Evolutionary conservation across 2,797 vertebrate genomes (phyloP).

Genomic region (Myiotriccus ornatus): DNA sequence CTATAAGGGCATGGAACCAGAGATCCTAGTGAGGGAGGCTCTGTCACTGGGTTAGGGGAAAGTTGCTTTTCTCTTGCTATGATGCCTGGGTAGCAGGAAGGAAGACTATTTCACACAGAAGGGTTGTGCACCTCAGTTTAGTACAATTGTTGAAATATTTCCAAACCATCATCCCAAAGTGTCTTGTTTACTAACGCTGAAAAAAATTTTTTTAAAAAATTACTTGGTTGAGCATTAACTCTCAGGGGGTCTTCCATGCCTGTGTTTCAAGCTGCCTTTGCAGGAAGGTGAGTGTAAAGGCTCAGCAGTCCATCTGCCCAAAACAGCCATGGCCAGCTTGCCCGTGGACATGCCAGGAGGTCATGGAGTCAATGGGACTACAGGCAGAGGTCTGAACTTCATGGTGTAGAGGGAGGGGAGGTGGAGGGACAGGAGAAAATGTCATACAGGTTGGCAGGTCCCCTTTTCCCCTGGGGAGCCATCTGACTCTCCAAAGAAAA

Average conservation of each 20-base stretch:
- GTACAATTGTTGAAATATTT: background rate
- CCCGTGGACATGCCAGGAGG: background rate
- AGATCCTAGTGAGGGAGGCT: background rate
- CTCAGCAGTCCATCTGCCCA: background rate
- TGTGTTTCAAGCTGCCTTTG: background rate
- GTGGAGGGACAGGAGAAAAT: background rate
- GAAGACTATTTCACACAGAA: background rate
- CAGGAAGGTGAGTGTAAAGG: background rate
- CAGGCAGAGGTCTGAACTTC: background rate
- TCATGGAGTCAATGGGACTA: background rate
- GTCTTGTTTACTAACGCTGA: background rate
- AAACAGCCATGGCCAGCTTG: background rate
- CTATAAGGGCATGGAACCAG: background rate
- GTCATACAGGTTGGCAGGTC: background rate
- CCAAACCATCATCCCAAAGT: background rate
- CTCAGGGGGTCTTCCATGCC: background rate
- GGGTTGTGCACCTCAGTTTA: background rate
- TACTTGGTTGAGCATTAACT: background rate
- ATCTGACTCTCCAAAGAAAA: background rate
- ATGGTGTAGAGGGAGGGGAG: background rate
- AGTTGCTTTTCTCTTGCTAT: background rate
- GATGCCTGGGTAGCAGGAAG: background rate
- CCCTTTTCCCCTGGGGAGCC: background rate
- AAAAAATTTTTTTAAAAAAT: background rate
- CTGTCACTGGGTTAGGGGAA: background rate